These are phyloP conservation scores for Tiphia femorata DNA, from an alignment of 2,888 invertebrate species.

Conservation along the genomic window DNA sequence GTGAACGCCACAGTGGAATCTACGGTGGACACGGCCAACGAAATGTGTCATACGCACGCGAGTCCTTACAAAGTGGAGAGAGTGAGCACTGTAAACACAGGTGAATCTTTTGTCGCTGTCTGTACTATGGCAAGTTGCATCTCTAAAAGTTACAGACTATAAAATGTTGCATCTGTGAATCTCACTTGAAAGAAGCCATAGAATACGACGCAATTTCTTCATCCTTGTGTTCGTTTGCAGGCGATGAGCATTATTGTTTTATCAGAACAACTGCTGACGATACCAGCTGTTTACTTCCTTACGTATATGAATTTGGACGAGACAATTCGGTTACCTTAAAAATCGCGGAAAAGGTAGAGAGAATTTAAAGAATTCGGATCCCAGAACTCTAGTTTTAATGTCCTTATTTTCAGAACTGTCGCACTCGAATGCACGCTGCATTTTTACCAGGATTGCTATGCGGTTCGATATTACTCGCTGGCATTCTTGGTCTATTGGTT, in stretches of 20 bases:
- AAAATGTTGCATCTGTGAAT: too few relatives aligned
- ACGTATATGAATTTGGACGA: constrained; percentile 47
- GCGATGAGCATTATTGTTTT: constrained; percentile 46
- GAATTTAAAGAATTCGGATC: neutral
- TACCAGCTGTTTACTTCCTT: constrained; percentile 44
- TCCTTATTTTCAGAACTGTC: constrained; percentile 39
- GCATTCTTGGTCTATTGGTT: constrained; percentile 46
- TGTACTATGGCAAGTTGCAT: too few relatives aligned
- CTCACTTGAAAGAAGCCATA: too few relatives aligned
- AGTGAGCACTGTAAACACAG: constrained; percentile 36
- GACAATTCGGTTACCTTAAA: constrained; percentile 46
- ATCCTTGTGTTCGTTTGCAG: constrained; percentile 17
- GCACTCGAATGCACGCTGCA: constrained; percentile 44
- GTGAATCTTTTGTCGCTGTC: too few relatives aligned
- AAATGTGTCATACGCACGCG: constrained; percentile 41
- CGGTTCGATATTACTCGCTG: constrained; percentile 37
- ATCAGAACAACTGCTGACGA: constrained; percentile 34
- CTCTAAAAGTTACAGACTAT: too few relatives aligned
- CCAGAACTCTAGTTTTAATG: neutral
- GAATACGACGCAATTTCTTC: too few relatives aligned
- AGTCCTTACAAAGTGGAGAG: constrained; percentile 34
- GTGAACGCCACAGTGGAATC: constrained; percentile 51
- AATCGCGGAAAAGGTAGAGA: constrained; percentile 44
- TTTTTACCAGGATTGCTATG: constrained; percentile 40
- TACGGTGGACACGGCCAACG: constrained; percentile 23